These are phyloP conservation scores for Stenolophus ochropezus DNA, from an alignment of 2,888 invertebrate genomes.

Conservation along the genomic window DNA sequence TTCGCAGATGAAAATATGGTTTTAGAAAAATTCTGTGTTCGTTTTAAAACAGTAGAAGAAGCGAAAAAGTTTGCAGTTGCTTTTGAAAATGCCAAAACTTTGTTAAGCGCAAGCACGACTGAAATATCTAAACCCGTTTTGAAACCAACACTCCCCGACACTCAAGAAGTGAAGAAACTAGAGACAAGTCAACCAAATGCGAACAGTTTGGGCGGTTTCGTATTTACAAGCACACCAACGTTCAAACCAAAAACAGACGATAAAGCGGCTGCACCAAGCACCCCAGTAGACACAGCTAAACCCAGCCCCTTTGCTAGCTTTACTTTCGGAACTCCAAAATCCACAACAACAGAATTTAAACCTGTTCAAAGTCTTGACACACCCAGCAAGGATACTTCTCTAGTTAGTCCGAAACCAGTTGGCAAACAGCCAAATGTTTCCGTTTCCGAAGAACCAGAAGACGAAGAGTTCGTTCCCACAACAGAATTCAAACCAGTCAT, in stretches of 20 bases:
- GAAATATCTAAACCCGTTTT: too few species aligned
- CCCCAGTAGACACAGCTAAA: conserved; percentile 67
- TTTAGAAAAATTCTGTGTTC: conserved; percentile 86
- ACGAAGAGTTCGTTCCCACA: conserved; percentile 88
- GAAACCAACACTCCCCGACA: too few species aligned
- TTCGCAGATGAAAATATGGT: conserved; percentile 87
- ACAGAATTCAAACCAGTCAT: conserved; percentile 91
- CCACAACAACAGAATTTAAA: conserved; percentile 69
- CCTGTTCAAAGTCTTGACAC: conserved; percentile 61
- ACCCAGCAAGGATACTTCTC: conserved; percentile 58
- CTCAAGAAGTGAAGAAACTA: conserved; percentile 40
- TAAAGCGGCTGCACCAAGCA: conserved; percentile 41
- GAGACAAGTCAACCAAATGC: conserved; percentile 58
- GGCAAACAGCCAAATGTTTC: conserved; percentile 57
- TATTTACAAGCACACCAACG: conserved; percentile 80
- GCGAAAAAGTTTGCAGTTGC: conserved; percentile 83
- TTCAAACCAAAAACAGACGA: conserved; percentile 74
- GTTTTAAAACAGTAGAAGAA: conserved; percentile 86
- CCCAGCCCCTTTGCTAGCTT: conserved; percentile 78
- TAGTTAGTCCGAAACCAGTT: conserved; percentile 43
- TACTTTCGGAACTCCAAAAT: conserved; percentile 71
- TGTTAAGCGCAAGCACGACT: too few species aligned
- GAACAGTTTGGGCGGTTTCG: conserved; percentile 80
- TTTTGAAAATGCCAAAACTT: conserved; percentile 81
- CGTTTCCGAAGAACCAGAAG: conserved; percentile 70